Base-by-base conservation (phyloP, 1,140 invertebrate genomes). In the Heliconius nattereri region DNA sequence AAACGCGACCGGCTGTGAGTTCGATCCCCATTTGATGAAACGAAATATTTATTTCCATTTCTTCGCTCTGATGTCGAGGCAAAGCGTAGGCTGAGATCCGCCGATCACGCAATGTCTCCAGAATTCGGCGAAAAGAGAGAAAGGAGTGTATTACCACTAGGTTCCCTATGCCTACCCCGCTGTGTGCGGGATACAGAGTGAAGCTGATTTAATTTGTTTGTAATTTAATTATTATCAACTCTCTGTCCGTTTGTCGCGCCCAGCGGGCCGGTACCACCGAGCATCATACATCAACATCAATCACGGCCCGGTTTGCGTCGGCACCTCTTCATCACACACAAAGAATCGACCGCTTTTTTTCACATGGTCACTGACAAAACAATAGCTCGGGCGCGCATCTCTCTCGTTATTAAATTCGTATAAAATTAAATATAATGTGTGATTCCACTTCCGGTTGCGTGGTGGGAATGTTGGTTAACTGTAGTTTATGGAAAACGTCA, bases 381-480 rank as follows among this genome's bases (percentile, higher is more conserved):
- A 94, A 94, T 93, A 85, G 90, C 16, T 79, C 72, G 75, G 75
- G 79, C 80, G 85, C 75, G 86, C 88, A 91, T 89, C 90, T 90
- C 91, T 86, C 89, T 92, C 85, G 91, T 93, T 94, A 94, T 94
- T 94, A 94, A 94, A 94, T 93, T 94, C 92, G 92, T 93, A 94
- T 94, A 93, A 94, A 93, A 94, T 94, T 92, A 91, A 93, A 90
- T 90, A 81, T 93, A 94, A 93, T 94, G 91, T 94, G 92, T 94
- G 92, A 93, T 91, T 93, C 84, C 84, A 86, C 90, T 92, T 94
- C 91, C 91, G 91, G 90, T 91, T 92, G 89, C 85, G 89, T 88
- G 91, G 89, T 93, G 92, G 89, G 92, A 93, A 93, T 87, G 77
- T 84, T 79, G 81, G 83, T 54, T 90, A 91, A 91, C 91, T 84